phyloP scores from a whole-genome alignment of 2,797 vertebrate genomes.

The Myotis findleyi region DNA sequence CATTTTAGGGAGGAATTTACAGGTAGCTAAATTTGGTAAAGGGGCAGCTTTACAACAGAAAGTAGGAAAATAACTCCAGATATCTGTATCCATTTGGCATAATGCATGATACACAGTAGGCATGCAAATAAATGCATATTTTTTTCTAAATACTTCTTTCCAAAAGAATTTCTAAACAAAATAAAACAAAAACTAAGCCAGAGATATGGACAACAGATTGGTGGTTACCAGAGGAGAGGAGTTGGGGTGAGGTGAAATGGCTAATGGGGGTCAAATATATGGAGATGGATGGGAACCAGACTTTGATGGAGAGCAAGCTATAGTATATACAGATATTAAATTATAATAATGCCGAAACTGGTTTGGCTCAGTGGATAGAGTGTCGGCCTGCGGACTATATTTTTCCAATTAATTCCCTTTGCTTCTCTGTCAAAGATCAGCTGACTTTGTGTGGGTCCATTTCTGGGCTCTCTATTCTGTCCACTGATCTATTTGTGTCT shows the following conservation, averaged over 20 bases:
- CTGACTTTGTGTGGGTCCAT: neutral
- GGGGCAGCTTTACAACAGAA: neutral
- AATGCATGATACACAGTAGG: neutral
- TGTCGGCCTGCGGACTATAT: neutral
- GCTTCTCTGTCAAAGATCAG: neutral
- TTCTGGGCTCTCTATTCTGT: neutral
- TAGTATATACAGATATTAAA: neutral
- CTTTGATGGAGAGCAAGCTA: neutral
- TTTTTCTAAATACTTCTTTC: slow-evolving; percentile 12
- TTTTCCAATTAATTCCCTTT: neutral
- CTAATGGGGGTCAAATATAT: neutral
- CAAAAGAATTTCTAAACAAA: slow-evolving; percentile 34
- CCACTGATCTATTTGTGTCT: neutral
- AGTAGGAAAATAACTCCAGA: neutral
- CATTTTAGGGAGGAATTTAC: neutral
- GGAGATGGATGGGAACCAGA: neutral
- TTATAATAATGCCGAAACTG: neutral
- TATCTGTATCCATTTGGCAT: neutral
- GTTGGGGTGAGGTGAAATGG: neutral
- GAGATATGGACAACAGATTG: neutral
- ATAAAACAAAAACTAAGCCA: neutral
- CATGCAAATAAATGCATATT: neutral
- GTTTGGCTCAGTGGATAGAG: no score
- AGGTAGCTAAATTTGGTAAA: slow-evolving; percentile 3
- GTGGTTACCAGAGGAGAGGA: neutral